phyloP scores from a whole-genome alignment of 2,113 vertebrate genomes.

The Cavia porcellus region DNA sequence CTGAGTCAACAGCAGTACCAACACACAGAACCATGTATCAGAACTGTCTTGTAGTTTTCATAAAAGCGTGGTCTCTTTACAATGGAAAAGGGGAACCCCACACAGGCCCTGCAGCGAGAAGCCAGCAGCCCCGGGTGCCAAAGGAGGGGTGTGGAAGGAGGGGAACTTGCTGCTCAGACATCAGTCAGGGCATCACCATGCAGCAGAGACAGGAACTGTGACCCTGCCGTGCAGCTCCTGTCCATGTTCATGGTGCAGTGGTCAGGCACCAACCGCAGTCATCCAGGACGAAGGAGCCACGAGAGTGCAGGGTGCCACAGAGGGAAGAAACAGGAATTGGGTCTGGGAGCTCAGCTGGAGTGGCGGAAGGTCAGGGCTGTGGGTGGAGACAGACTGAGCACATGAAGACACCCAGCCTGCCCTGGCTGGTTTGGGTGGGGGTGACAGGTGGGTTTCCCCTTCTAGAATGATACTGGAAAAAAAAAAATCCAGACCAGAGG shows the following conservation, averaged over 20 bases:
- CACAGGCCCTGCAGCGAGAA: neutral
- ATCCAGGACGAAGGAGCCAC: conserved; percentile 64
- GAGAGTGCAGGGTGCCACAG: conserved; percentile 75
- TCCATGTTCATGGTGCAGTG: conserved; percentile 70
- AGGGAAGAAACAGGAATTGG: conserved; percentile 82
- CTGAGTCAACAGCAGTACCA: conserved; percentile 29
- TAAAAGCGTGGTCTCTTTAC: conserved; percentile 38
- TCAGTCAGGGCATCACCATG: conserved; percentile 28
- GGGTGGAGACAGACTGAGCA: conserved; percentile 20
- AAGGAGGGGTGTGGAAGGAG: neutral
- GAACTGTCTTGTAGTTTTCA: conserved; percentile 33
- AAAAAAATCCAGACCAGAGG: no score
- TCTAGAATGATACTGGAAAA: no score
- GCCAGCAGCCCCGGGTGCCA: neutral
- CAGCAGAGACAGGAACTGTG: conserved; percentile 62
- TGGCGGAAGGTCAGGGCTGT: neutral
- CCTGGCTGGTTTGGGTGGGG: no score
- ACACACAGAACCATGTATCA: conserved; percentile 17
- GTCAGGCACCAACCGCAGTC: conserved; percentile 79
- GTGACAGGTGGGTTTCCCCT: no score
- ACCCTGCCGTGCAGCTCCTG: conserved; percentile 50
- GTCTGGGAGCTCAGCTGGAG: conserved; percentile 48
- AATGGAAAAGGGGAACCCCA: neutral
- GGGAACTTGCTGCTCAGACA: neutral
- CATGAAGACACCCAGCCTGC: no score